Percentiles rank a stretch among this genome's conserved stretches.
Conservation (phyloP, 2,797 vertebrate species). For the Lagodon rhomboides region DNA sequence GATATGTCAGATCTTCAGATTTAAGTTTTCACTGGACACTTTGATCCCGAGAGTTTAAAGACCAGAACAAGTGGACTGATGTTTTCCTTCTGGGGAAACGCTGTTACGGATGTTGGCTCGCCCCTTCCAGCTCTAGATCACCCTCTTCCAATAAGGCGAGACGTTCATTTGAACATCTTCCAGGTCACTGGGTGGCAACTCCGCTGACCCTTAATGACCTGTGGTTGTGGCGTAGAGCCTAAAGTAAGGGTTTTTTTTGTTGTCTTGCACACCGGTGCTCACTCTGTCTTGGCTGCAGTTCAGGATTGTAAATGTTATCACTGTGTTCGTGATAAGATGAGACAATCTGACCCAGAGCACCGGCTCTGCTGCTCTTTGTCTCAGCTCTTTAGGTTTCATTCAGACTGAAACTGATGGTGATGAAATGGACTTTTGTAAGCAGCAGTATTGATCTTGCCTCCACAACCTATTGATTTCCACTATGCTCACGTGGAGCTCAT, state of each 20-base stretch:
- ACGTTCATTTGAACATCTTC: neutral
- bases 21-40: neutral
- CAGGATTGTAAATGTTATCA: slow-evolving; percentile 34
- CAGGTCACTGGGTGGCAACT: slow-evolving; percentile 31
- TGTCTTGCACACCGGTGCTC: neutral
- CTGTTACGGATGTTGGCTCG: slow-evolving; percentile 6
- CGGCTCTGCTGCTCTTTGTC: slow-evolving; percentile 33
- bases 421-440: slow-evolving; percentile 62
- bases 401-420: slow-evolving; percentile 53
- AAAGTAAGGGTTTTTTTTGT: neutral
- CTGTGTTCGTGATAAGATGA: slow-evolving; percentile 31
- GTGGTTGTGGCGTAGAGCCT: neutral
- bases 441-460: slow-evolving; percentile 54
- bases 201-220: slow-evolving; percentile 27
- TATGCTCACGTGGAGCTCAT: slow-evolving; percentile 33
- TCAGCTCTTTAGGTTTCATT: slow-evolving; percentile 51
- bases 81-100: slow-evolving; percentile 1
- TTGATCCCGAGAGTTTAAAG: slow-evolving; percentile 21
- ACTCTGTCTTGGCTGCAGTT: neutral
- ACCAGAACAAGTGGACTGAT: neutral
- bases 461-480: slow-evolving; percentile 59
- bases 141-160: slow-evolving; percentile 17
- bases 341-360: slow-evolving; percentile 13
- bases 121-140: slow-evolving; percentile 15
- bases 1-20: neutral